These are phyloP conservation scores for Halyomorpha halys DNA, from an alignment of 1,140 invertebrate genomes.

Conservation along the genomic window DNA sequence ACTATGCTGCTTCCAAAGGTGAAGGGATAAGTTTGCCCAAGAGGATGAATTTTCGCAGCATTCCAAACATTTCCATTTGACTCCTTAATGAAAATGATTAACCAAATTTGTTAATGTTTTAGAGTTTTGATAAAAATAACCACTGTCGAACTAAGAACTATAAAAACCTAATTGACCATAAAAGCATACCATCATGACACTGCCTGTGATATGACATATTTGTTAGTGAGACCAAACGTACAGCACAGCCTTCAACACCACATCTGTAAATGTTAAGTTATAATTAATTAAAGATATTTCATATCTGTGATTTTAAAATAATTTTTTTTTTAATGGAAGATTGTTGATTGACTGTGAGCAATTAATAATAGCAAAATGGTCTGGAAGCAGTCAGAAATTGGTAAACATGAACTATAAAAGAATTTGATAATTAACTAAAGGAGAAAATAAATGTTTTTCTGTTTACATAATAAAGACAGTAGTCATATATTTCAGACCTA, in stretches of 20 bases:
- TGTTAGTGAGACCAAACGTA: background rate
- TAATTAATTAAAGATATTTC: too few relatives aligned
- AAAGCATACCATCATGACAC: constrained; percentile 20
- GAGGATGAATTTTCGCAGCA: constrained; percentile 44
- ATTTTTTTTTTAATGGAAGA: too few relatives aligned
- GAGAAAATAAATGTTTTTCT: too few relatives aligned
- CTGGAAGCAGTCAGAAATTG: too few relatives aligned
- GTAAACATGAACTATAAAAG: too few relatives aligned
- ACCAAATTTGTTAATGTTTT: background rate
- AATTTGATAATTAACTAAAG: too few relatives aligned
- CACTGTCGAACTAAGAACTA: background rate
- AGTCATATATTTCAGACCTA: too few relatives aligned
- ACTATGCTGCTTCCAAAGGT: constrained; percentile 63
- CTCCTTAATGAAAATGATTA: background rate
- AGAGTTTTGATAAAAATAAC: constrained; percentile 8
- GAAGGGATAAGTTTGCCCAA: constrained; percentile 54
- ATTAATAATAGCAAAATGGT: too few relatives aligned
- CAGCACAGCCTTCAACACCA: constrained; percentile 12
- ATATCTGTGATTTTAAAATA: too few relatives aligned
- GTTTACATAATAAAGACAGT: too few relatives aligned
- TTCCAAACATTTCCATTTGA: constrained; percentile 50
- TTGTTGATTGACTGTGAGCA: too few relatives aligned
- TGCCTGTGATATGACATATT: constrained; percentile 26
- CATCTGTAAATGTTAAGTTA: background rate
- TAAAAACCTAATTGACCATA: background rate